Conservation (phyloP, 2,113 vertebrate genomes). For the Ovibos moschatus region DNA sequence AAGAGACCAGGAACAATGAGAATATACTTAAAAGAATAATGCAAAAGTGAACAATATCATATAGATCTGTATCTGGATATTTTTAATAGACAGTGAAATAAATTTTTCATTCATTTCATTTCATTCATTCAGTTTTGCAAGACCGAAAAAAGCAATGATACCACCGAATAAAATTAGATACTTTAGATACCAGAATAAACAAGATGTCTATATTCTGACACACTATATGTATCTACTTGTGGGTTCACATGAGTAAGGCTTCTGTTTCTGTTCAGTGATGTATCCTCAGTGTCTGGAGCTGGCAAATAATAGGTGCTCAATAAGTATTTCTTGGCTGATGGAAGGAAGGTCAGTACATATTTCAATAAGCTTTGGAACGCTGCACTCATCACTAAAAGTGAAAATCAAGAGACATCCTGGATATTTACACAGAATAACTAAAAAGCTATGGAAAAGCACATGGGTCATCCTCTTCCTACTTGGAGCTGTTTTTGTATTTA, state of each 20-base stretch:
- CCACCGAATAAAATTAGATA: background rate
- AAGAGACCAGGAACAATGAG: background rate
- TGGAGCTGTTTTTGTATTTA: background rate
- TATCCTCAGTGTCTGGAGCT: background rate
- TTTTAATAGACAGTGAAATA: background rate
- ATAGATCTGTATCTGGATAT: background rate
- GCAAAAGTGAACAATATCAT: background rate
- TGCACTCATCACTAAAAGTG: background rate
- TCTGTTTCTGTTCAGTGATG: background rate
- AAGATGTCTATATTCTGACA: background rate
- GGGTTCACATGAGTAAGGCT: background rate
- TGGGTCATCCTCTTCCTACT: background rate
- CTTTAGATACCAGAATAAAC: background rate
- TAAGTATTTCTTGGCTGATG: constrained; percentile 6
- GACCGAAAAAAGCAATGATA: background rate
- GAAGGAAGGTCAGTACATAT: background rate
- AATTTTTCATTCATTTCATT: background rate
- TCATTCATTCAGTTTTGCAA: background rate
- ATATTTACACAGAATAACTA: background rate
- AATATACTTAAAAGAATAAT: background rate
- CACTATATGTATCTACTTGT: background rate
- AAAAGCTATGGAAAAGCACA: background rate
- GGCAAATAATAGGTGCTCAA: background rate
- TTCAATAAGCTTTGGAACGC: background rate
- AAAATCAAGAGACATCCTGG: background rate